phyloP scores from a whole-genome alignment of 2,113 vertebrate species.

The Nettapus auritus region DNA sequence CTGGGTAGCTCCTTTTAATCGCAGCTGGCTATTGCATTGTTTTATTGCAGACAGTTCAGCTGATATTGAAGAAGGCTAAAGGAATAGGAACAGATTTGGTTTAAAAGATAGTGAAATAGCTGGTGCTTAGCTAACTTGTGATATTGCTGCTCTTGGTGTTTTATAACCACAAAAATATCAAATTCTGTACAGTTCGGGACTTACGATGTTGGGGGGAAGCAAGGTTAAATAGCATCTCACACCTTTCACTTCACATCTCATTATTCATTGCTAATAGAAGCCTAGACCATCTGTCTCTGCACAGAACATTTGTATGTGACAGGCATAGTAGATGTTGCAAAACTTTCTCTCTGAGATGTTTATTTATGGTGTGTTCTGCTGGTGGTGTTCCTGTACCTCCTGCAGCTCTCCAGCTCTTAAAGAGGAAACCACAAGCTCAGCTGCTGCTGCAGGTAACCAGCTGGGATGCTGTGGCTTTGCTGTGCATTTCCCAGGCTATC shows the following conservation, averaged over 20 bases:
- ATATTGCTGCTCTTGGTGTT: neutral
- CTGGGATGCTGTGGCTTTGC: neutral
- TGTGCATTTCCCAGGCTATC: fast-evolving
- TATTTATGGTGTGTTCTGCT: neutral
- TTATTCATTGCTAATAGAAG: conserved; percentile 75
- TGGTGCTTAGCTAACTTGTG: neutral
- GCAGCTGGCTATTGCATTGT: fast-evolving
- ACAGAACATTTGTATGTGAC: conserved; percentile 54
- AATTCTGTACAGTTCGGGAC: conserved; percentile 37
- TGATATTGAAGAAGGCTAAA: neutral
- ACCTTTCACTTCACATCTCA: conserved; percentile 71
- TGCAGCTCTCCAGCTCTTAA: neutral
- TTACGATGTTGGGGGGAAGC: conserved; percentile 41
- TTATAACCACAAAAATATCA: conserved; percentile 42
- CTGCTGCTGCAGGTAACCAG: neutral
- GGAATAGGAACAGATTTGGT: neutral
- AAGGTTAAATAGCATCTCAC: conserved; percentile 73
- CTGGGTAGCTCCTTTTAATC: neutral
- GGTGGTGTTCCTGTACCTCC: neutral
- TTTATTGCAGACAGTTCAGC: neutral
- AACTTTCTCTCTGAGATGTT: conserved; percentile 30
- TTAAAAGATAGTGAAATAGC: neutral
- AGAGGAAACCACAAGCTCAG: neutral
- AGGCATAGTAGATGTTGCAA: conserved; percentile 43
- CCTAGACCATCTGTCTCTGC: conserved; percentile 69